Percentiles rank a stretch among this genome's conserved stretches.
Conservation (phyloP, 1,140 invertebrate genomes). For the Drosophila tsacasi region DNA sequence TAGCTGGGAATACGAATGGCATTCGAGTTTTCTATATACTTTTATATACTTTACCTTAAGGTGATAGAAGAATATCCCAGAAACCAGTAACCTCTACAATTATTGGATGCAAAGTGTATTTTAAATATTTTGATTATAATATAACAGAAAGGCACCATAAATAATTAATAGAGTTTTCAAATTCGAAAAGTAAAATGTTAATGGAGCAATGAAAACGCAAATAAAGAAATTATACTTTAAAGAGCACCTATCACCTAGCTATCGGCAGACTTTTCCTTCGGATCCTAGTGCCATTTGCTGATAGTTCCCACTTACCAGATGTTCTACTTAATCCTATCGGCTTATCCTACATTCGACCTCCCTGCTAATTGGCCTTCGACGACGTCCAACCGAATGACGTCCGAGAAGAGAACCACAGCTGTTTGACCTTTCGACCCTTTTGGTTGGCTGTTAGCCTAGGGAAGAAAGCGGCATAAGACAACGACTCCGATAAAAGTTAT, state of each 20-base stretch:
- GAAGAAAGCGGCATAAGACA: conserved; percentile 22
- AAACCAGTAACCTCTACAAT: too few species aligned
- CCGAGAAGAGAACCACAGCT: conserved; percentile 52
- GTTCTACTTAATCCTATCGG: conserved; percentile 15
- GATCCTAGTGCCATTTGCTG: conserved; percentile 1
- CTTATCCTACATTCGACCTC: conserved; percentile 48
- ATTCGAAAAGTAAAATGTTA: background rate
- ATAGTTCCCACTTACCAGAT: background rate
- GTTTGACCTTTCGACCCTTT: conserved; percentile 60
- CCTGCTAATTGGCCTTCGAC: conserved; percentile 60
- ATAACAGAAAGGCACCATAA: too few species aligned
- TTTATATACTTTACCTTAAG: too few species aligned
- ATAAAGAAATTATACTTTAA: too few species aligned
- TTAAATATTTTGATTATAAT: too few species aligned
- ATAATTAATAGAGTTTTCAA: background rate
- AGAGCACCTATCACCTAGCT: too few species aligned
- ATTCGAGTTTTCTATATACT: too few species aligned
- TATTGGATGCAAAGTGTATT: too few species aligned
- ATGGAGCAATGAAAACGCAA: background rate
- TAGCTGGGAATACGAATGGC: too few species aligned
- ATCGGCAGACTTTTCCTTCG: background rate
- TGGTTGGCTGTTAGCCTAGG: conserved; percentile 7
- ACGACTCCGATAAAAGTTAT: conserved; percentile 74
- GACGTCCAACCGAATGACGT: conserved; percentile 22
- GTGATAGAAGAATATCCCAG: too few species aligned